Evolutionary conservation across 2,113 vertebrate genomes (phyloP).

Genomic region (Lasiurus borealis): DNA sequence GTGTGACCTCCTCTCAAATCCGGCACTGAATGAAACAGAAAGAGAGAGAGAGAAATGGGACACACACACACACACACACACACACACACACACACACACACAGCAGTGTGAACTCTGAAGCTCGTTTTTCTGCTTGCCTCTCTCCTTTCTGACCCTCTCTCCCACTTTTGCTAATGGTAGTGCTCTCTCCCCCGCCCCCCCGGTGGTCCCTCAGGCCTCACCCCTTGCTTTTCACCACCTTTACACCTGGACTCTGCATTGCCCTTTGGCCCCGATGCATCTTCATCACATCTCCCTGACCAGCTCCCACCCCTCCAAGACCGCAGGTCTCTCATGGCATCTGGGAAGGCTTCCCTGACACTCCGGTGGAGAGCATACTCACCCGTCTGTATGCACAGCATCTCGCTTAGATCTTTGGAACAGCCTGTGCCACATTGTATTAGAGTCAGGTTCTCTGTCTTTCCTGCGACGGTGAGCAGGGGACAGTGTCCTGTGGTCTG

Average conservation of each 20-base stretch:
- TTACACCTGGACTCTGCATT: no score
- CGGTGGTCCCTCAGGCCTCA: background rate
- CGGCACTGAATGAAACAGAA: background rate
- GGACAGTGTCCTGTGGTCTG: accelerated
- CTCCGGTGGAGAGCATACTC: background rate
- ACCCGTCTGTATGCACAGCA: accelerated
- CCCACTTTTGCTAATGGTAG: background rate
- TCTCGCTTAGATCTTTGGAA: background rate
- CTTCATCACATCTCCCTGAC: background rate
- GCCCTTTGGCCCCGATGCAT: background rate
- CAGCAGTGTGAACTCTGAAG: background rate
- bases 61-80: background rate
- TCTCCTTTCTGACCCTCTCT: background rate
- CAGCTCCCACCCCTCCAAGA: background rate
- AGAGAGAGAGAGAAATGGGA: background rate
- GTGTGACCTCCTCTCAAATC: background rate
- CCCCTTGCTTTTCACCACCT: background rate
- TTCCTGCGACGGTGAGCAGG: background rate
- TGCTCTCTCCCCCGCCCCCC: background rate
- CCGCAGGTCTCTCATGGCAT: accelerated
- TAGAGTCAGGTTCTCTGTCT: background rate
- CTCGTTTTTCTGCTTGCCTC: background rate
- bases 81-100: background rate
- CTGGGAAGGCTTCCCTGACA: background rate
- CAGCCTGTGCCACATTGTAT: accelerated